These are phyloP conservation scores for Cryptocephalus moraei DNA, from an alignment of 2,888 invertebrate species.

Conservation along the genomic window DNA sequence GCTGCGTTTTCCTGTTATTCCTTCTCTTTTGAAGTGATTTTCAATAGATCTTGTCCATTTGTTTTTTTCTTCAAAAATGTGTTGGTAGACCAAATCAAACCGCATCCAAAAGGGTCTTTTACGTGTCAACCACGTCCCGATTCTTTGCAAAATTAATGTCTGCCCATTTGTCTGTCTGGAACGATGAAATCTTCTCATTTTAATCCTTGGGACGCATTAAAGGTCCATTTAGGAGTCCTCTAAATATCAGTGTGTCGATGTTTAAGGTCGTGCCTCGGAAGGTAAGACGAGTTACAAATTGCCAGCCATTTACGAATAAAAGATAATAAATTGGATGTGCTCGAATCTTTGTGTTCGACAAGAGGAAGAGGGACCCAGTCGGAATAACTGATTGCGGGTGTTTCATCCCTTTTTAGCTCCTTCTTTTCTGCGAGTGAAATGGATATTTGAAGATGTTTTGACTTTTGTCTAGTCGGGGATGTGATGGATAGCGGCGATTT, in stretches of 20 bases:
- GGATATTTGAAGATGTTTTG: constrained; percentile 8
- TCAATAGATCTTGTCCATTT: no score
- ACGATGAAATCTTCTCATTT: no score
- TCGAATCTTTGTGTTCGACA: constrained; percentile 21
- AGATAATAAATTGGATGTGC: constrained; percentile 38
- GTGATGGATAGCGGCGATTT: constrained; percentile 6
- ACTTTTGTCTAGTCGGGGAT: constrained; percentile 5
- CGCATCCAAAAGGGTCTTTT: no score
- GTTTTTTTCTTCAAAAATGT: no score
- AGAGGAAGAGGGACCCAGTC: constrained; percentile 10
- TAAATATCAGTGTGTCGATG: constrained; percentile 2
- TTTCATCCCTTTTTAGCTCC: constrained; percentile 11
- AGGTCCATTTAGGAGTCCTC: constrained; percentile 11
- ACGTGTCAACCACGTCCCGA: no score
- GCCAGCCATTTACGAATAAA: constrained; percentile 35
- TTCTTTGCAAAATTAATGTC: constrained; percentile 28
- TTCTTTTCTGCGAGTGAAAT: constrained; percentile 8
- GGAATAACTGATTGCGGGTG: constrained; percentile 28
- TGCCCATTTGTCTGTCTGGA: constrained; percentile 30
- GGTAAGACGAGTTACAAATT: constrained; percentile 31
- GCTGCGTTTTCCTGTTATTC: no score
- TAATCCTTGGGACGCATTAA: constrained; percentile 19
- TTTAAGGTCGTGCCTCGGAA: constrained; percentile 9
- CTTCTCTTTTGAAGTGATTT: no score
- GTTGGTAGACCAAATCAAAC: no score